phyloP scores from a whole-genome alignment of 2,797 vertebrate species.

The Poeciliopsis presidionis region DNA sequence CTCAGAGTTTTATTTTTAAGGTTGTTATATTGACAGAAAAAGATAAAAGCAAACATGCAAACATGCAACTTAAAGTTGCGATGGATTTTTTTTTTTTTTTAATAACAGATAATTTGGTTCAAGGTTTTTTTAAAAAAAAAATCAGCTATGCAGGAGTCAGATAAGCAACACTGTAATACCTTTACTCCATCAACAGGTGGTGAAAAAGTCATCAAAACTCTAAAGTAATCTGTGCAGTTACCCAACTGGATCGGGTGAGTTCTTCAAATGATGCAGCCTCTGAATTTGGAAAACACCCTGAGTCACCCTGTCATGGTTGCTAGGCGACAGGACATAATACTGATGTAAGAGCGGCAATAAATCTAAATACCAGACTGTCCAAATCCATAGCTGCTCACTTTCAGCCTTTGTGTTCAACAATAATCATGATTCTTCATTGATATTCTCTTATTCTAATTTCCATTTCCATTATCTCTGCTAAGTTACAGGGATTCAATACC shows the following conservation, averaged over 20 bases:
- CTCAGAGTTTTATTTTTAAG: not conserved
- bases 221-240: not conserved
- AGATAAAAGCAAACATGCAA: not conserved
- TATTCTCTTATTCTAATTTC: not conserved
- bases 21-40: not conserved
- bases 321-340: too few relatives aligned
- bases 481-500: not conserved
- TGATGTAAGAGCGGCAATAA: not conserved
- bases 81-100: not conserved
- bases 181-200: not conserved
- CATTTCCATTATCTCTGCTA: not conserved
- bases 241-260: not conserved
- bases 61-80: not conserved
- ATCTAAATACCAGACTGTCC: not conserved
- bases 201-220: not conserved
- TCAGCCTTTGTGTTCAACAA: not conserved
- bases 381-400: not conserved
- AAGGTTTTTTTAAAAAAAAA: not conserved
- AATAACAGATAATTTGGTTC: not conserved
- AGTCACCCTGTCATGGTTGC: not conserved
- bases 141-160: not conserved
- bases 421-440: not conserved
- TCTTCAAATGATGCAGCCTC: not conserved
- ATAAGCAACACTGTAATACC: not conserved
- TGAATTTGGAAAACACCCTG: not conserved